A percentile compares a stretch with the other conserved stretches of the same genome.
phyloP scores from a whole-genome alignment of 2,888 invertebrate species.

The Eristalis tenax region DNA sequence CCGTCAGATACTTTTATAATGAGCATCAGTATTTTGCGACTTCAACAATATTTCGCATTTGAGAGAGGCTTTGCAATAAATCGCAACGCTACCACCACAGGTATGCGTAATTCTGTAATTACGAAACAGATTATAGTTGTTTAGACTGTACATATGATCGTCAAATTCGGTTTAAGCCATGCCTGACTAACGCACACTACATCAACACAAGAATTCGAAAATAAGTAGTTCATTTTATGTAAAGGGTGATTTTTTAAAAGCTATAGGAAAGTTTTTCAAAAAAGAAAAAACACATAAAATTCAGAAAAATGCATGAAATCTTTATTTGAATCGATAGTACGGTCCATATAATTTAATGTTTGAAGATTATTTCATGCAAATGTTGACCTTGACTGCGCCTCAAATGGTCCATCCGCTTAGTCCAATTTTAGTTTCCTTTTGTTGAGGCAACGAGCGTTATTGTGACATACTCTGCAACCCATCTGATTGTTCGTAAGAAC shows the following conservation, averaged over 20 bases:
- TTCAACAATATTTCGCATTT: not conserved
- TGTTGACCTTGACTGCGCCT: too few species aligned
- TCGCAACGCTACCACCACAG: not conserved
- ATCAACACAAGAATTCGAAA: not conserved
- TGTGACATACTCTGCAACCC: not conserved
- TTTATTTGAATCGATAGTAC: too few species aligned
- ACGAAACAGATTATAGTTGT: not conserved
- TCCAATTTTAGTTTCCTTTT: too few species aligned
- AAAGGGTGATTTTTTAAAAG: too few species aligned
- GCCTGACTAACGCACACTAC: constrained; percentile 1
- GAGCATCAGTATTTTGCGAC: not conserved
- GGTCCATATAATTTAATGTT: too few species aligned
- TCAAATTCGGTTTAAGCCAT: constrained; percentile 5
- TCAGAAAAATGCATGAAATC: too few species aligned
- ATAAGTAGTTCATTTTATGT: too few species aligned
- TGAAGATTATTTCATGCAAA: too few species aligned
- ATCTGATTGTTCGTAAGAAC: not conserved
- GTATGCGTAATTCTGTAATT: constrained; percentile 9
- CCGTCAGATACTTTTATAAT: not conserved
- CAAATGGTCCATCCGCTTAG: too few species aligned
- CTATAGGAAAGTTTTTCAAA: too few species aligned
- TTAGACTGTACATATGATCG: too few species aligned
- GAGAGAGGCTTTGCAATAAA: not conserved
- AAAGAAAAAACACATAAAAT: too few species aligned
- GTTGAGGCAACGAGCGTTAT: not conserved